Percentiles rank a stretch among this genome's conserved stretches.
Conservation (phyloP, 2,797 vertebrate genomes). For the Tachyglossus aculeatus region DNA sequence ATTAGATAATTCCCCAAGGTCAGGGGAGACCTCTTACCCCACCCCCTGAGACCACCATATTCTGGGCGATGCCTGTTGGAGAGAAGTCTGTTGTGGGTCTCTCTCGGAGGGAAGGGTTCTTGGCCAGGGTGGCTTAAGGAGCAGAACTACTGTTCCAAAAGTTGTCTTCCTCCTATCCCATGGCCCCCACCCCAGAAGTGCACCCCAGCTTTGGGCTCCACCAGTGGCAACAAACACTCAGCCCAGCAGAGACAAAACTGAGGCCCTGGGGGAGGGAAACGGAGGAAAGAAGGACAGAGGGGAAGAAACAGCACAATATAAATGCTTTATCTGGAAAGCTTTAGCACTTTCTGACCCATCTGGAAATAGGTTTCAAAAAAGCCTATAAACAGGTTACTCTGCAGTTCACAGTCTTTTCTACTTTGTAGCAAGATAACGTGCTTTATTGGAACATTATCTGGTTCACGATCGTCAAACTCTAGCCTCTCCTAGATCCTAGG, state of each 20-base stretch:
- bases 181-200: too few relatives aligned
- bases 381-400: slow-evolving; percentile 17
- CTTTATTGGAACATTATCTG: neutral
- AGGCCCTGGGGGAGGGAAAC: slow-evolving; percentile 25
- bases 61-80: too few relatives aligned
- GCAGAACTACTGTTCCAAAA: too few relatives aligned
- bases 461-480: neutral
- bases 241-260: slow-evolving; percentile 50
- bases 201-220: too few relatives aligned
- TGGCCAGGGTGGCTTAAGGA: too few relatives aligned
- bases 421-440: slow-evolving; percentile 14
- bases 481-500: neutral
- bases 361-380: slow-evolving; percentile 39
- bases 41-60: too few relatives aligned
- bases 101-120: too few relatives aligned
- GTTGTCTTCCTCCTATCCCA: too few relatives aligned
- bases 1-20: too few relatives aligned
- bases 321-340: slow-evolving; percentile 56
- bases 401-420: slow-evolving; percentile 18
- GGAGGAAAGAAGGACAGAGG: slow-evolving; percentile 36
- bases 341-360: slow-evolving; percentile 34
- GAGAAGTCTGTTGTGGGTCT: too few relatives aligned
- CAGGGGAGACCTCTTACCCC: too few relatives aligned
- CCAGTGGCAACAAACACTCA: too few relatives aligned
- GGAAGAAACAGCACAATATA: slow-evolving; percentile 46